Percentiles rank a stretch among this genome's conserved stretches.
Conservation (phyloP, 2,888 invertebrate genomes). For the Nasonovia ribisnigri region DNA sequence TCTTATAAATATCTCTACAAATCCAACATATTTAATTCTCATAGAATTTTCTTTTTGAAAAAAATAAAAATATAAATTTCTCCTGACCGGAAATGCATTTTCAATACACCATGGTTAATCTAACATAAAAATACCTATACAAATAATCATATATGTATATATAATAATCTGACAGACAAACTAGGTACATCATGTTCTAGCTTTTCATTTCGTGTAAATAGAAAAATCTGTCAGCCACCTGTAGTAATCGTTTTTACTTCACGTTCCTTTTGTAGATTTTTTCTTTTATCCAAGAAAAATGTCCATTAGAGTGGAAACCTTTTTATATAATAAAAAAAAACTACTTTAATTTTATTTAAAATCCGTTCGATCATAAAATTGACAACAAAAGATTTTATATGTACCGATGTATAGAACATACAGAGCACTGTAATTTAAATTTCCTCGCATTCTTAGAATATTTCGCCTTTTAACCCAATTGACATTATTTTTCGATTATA, state of each 20-base stretch:
- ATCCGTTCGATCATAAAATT: conserved; percentile 53
- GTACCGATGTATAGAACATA: neutral
- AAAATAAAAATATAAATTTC: neutral
- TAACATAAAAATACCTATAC: neutral
- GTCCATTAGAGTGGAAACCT: conserved; percentile 50
- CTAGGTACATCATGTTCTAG: conserved; percentile 14
- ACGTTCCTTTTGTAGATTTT: conserved; percentile 33
- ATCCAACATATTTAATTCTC: neutral
- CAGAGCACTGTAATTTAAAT: conserved; percentile 10
- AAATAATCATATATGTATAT: neutral
- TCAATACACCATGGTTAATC: neutral
- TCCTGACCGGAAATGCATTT: conserved; percentile 3
- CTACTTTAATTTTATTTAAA: conserved; percentile 35
- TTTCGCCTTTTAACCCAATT: neutral
- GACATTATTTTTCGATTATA: neutral
- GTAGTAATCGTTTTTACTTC: conserved; percentile 47
- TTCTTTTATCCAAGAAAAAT: conserved; percentile 22
- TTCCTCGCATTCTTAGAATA: neutral
- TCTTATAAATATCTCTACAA: neutral
- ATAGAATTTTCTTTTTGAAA: neutral
- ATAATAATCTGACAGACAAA: neutral
- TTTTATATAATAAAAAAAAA: conserved; percentile 26
- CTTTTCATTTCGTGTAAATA: conserved; percentile 49
- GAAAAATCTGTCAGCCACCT: conserved; percentile 51
- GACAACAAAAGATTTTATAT: conserved; percentile 13